Evolutionary conservation across 2,888 invertebrate species (phyloP).

Genomic region (Dimorphilus gyrociliatus): DNA sequence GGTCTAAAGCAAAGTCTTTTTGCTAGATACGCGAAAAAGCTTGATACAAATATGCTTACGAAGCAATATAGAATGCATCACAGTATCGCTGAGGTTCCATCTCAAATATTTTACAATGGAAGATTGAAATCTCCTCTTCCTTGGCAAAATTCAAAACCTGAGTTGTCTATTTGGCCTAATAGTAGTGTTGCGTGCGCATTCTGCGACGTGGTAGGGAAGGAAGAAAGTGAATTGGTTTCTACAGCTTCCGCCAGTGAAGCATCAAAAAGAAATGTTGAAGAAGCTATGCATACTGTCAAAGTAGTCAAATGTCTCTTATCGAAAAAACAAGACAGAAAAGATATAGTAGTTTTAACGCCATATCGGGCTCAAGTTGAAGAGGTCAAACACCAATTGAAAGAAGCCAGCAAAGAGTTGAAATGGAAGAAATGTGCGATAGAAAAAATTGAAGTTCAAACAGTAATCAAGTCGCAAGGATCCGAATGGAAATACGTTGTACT

Average conservation of each 20-base stretch:
- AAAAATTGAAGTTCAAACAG: too few species aligned
- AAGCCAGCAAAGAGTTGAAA: too few species aligned
- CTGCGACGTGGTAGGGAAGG: slow-evolving; percentile 19
- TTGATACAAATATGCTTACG: slow-evolving; percentile 14
- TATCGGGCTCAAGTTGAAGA: slow-evolving; percentile 20
- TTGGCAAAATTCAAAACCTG: slow-evolving; percentile 2
- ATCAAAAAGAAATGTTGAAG: slow-evolving; percentile 19
- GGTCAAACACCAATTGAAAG: slow-evolving; percentile 11
- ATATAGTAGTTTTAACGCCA: slow-evolving; percentile 17
- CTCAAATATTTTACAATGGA: slow-evolving; percentile 19
- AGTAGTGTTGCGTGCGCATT: slow-evolving; percentile 11
- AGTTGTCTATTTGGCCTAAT: slow-evolving; percentile 8
- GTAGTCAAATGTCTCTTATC: slow-evolving; percentile 8
- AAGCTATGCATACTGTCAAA: slow-evolving; percentile 18
- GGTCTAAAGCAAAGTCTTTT: slow-evolving; percentile 21
- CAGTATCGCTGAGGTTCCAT: too few species aligned
- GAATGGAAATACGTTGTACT: too few species aligned
- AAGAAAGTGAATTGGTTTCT: slow-evolving; percentile 15
- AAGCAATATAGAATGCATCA: slow-evolving; percentile 27
- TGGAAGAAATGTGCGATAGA: too few species aligned
- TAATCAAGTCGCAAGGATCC: too few species aligned
- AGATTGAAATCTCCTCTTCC: slow-evolving; percentile 9
- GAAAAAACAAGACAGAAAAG: background rate
- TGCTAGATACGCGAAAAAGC: slow-evolving; percentile 15
- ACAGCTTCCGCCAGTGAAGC: slow-evolving; percentile 22